These are phyloP conservation scores for Encarsia formosa DNA, from an alignment of 2,888 invertebrate species.

Conservation along the genomic window DNA sequence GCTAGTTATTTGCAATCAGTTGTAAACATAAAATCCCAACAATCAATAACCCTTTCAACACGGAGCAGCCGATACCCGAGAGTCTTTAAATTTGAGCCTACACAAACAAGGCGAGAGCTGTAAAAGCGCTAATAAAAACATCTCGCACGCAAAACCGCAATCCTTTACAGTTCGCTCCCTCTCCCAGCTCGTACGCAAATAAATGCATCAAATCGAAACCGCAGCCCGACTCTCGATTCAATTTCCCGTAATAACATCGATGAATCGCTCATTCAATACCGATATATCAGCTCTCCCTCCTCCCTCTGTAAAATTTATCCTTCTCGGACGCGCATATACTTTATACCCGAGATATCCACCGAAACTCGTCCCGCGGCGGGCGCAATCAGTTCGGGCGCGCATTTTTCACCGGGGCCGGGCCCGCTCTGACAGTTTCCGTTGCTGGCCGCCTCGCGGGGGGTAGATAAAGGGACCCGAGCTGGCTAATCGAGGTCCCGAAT, in stretches of 20 bases:
- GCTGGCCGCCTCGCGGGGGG: slow-evolving; percentile 21
- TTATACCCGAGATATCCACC: background rate
- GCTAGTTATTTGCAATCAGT: too few relatives aligned
- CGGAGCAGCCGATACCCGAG: too few relatives aligned
- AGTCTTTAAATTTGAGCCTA: too few relatives aligned
- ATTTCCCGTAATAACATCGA: slow-evolving; percentile 26
- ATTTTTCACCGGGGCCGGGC: slow-evolving; percentile 16
- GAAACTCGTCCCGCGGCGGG: slow-evolving; percentile 34
- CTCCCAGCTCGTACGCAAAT: background rate
- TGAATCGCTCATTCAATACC: slow-evolving; percentile 23
- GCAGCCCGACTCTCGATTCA: slow-evolving; percentile 13
- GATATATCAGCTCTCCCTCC: slow-evolving; percentile 10
- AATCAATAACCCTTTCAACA: too few relatives aligned
- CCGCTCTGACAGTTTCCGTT: slow-evolving; percentile 11
- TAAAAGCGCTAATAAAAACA: slow-evolving; percentile 4
- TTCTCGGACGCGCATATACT: background rate
- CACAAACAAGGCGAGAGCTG: too few relatives aligned
- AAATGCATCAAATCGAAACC: background rate
- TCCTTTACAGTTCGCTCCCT: background rate
- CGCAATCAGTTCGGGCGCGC: slow-evolving; percentile 27
- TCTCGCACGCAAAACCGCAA: background rate
- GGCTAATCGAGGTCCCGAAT: slow-evolving; percentile 10
- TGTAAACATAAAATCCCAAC: too few relatives aligned
- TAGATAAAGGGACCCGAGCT: slow-evolving; percentile 11
- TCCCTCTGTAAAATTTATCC: background rate